These are phyloP conservation scores for Edolisoma coerulescens DNA, from an alignment of 2,113 vertebrate species.

Conservation along the genomic window DNA sequence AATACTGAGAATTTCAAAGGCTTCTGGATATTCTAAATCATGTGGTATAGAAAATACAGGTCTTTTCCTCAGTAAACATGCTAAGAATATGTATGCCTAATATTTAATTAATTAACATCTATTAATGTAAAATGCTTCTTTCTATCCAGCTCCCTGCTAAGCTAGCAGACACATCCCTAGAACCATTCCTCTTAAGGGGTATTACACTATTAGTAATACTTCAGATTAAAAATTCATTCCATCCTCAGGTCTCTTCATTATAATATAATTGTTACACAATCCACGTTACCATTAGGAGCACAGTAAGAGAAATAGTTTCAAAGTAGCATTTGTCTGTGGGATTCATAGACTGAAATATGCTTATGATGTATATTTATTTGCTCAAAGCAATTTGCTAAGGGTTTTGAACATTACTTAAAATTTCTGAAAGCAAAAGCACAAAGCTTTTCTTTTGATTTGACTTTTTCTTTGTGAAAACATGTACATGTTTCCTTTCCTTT, in stretches of 20 bases:
- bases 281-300: neutral
- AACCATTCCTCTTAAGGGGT: neutral
- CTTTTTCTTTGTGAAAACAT: neutral
- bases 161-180: neutral
- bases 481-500: neutral
- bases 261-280: neutral
- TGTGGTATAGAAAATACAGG: neutral
- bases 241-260: neutral
- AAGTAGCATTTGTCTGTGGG: neutral
- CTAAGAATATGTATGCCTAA: neutral
- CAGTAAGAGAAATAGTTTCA: neutral
- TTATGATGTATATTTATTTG: neutral
- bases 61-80: neutral
- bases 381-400: neutral
- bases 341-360: neutral
- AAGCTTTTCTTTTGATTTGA: neutral
- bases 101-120: neutral
- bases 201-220: neutral
- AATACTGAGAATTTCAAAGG: neutral
- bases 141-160: neutral
- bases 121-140: neutral
- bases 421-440: neutral
- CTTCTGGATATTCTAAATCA: neutral
- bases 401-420: neutral
- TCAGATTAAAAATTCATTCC: slow-evolving; percentile 15